These are phyloP conservation scores for Dinocampus coccinellae DNA, from an alignment of 2,888 invertebrate genomes.

Conservation along the genomic window DNA sequence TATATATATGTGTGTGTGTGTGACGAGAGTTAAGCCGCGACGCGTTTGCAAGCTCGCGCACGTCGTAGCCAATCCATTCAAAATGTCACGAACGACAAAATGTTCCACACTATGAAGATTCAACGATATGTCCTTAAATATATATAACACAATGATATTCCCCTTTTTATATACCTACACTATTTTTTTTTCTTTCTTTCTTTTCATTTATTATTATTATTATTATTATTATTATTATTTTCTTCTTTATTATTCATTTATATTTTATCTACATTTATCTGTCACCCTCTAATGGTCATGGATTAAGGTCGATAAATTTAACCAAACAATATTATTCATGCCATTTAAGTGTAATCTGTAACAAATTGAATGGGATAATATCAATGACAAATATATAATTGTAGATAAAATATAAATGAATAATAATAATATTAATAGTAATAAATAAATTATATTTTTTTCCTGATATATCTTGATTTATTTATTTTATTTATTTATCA, in stretches of 20 bases:
- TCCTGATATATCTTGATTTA: no score
- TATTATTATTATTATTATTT: neutral
- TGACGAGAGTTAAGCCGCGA: conserved; percentile 58
- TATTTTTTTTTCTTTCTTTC: neutral
- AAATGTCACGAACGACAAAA: conserved; percentile 60
- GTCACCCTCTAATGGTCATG: neutral
- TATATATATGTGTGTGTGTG: neutral
- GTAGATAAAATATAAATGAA: neutral
- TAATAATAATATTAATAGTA: neutral
- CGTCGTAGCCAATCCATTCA: conserved; percentile 56
- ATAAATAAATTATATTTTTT: no score
- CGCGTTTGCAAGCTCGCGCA: conserved; percentile 60
- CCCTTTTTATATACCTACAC: neutral
- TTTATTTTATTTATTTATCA: no score
- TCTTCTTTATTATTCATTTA: neutral
- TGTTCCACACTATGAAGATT: neutral
- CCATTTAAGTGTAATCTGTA: neutral
- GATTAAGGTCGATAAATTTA: neutral
- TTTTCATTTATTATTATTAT: neutral
- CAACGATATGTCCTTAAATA: neutral
- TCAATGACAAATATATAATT: neutral
- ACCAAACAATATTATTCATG: neutral
- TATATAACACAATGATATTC: neutral
- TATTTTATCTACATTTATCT: neutral
- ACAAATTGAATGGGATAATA: neutral